These are phyloP conservation scores for Psittacula cyanocephala DNA, from an alignment of 2,113 vertebrate species.

Conservation along the genomic window DNA sequence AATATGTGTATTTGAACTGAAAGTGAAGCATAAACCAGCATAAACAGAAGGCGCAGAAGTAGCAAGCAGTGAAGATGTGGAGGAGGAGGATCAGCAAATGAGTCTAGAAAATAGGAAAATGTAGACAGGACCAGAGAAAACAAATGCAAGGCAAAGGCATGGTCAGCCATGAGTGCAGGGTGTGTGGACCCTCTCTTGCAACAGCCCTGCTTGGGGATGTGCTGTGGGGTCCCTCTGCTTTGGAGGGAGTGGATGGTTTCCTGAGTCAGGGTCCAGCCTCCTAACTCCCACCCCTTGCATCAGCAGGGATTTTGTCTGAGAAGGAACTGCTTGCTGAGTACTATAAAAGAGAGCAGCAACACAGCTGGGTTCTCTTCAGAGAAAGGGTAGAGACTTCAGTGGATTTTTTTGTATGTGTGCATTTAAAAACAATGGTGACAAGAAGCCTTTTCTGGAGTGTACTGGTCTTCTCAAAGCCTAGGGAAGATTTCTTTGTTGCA, in stretches of 20 bases:
- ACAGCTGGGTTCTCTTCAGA: not conserved
- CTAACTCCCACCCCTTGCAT: not conserved
- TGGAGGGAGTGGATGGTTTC: not conserved
- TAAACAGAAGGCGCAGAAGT: not conserved
- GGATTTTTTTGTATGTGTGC: not conserved
- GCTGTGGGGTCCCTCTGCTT: accelerated
- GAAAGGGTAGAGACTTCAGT: not conserved
- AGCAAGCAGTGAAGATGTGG: not conserved
- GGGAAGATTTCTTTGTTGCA: not conserved
- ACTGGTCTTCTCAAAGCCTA: constrained; percentile 7
- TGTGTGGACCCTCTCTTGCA: not conserved
- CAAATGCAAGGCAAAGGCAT: not conserved
- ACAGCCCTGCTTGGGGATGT: not conserved
- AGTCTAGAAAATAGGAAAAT: not conserved
- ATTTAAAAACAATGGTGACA: not conserved
- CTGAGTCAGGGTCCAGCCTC: not conserved
- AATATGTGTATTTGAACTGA: not conserved
- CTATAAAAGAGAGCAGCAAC: not conserved
- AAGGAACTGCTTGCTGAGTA: not conserved
- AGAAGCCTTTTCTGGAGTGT: not conserved
- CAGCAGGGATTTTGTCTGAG: not conserved
- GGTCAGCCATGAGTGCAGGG: not conserved
- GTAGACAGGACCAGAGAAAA: not conserved
- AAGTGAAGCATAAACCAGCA: not conserved
- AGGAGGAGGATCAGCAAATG: not conserved